Evolutionary conservation across 2,888 invertebrate genomes (phyloP), one percentile per base, ranked within the genome.

Genomic region (Lydus trimaculatus): DNA sequence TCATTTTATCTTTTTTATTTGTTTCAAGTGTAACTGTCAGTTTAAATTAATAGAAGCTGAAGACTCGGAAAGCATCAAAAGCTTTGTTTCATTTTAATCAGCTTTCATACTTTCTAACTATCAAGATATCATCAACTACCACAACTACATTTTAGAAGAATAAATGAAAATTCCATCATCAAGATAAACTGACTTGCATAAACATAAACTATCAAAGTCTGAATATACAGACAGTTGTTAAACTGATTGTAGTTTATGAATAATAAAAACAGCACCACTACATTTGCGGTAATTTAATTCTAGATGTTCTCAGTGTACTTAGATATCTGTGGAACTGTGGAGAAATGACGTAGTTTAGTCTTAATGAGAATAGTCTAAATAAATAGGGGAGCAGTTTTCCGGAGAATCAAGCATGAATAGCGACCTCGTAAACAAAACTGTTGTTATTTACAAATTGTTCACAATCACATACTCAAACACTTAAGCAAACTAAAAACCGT

Each of bases 381-480:
- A 43, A 43, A 43, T 43, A 43, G 43, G 43, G 43, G 43, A 7
- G n/a, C n/a, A 17, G 17, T 43, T 43, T 17, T 7, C 33, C 33
- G 33, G 33, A 33, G 33, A 7, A 33, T 33, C 33, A 33, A 33
- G 8, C 33, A 33, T 11, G 11, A 11, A 11, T 5, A 33, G 33
- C 33, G 33, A 33, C 43, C 43, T n/a, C 17, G 11, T n/a, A n/a
- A 6, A 17, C 43, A 43, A 43, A n/a, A 43, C 39, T 39, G 39
- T 39, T 43, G 43, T 43, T 43, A 43, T 43, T 43, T 43, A 43
- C n/a, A n/a, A 43, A 43, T n/a, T 43, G 43, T 43, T n/a, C 17
- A 43, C 43, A 43, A 17, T 43, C 17, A 43, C 43, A 43, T 43
- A 43, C 43, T 43, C 7, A n/a, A 5, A 1, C 43, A 43, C n/a